Evolutionary conservation across 2,797 vertebrate genomes (phyloP).

Genomic region (Arnoldichthys spilopterus): DNA sequence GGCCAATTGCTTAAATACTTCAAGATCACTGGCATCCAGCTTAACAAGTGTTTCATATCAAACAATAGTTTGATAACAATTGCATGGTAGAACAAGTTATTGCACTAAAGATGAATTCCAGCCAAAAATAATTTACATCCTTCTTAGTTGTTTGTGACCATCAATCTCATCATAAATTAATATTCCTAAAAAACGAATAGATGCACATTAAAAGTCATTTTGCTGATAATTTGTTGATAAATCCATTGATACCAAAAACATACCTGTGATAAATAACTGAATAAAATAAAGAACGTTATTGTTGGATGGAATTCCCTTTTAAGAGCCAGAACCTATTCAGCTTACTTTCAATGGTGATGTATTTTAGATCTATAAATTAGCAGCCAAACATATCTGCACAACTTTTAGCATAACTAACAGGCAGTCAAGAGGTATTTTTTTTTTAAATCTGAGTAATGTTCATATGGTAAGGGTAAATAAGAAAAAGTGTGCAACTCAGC

Average conservation of each 20-base stretch:
- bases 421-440: slow-evolving; percentile 78
- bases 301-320: slow-evolving; percentile 18
- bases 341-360: slow-evolving; percentile 13
- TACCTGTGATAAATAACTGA: neutral
- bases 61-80: slow-evolving; percentile 52
- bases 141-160: neutral
- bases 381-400: slow-evolving; percentile 76
- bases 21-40: slow-evolving; percentile 30
- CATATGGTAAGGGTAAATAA: slow-evolving; percentile 28
- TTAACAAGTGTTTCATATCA: slow-evolving; percentile 49
- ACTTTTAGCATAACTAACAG: slow-evolving; percentile 72
- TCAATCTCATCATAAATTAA: neutral
- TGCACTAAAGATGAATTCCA: slow-evolving; percentile 42
- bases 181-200: neutral
- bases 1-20: slow-evolving; percentile 29
- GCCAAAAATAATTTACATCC: slow-evolving; percentile 2
- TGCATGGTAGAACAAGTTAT: slow-evolving; percentile 43
- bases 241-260: neutral
- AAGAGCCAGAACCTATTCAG: slow-evolving; percentile 6
- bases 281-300: neutral
- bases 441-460: slow-evolving; percentile 45
- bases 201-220: neutral
- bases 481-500: slow-evolving; percentile 68
- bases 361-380: slow-evolving; percentile 65
- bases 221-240: neutral